Evolutionary conservation across 1,140 invertebrate species (phyloP).

Genomic region (Panulirus ornatus): DNA sequence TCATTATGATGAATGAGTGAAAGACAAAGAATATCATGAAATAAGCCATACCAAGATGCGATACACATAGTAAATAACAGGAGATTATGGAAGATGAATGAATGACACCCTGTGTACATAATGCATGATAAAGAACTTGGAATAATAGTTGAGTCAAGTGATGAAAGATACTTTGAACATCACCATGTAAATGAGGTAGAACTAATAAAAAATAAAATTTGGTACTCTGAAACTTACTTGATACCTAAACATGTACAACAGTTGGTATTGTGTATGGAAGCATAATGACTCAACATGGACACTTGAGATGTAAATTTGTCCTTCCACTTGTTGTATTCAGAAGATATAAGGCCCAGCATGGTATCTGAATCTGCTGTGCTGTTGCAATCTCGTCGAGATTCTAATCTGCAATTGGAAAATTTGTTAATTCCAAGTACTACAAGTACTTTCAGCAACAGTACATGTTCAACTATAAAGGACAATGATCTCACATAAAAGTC

Average conservation of each 20-base stretch:
- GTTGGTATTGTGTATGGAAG: constrained; percentile 75
- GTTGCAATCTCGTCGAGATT: constrained; percentile 69
- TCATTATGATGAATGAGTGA: no score
- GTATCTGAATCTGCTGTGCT: constrained; percentile 72
- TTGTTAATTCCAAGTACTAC: background rate
- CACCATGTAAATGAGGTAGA: no score
- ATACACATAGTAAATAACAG: no score
- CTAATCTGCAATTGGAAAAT: constrained; percentile 53
- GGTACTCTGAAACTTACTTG: constrained; percentile 62
- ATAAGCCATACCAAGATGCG: no score
- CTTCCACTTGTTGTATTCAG: constrained; percentile 74
- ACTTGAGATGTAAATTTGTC: constrained; percentile 74
- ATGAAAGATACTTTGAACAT: no score
- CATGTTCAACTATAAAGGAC: background rate
- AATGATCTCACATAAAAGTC: no score
- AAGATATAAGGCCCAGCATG: constrained; percentile 69
- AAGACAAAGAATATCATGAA: no score
- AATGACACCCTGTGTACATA: no score
- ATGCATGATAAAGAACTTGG: no score
- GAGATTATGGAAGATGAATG: no score
- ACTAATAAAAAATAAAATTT: no score
- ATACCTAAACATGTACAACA: constrained; percentile 74
- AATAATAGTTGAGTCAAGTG: no score
- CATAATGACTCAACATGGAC: constrained; percentile 74
- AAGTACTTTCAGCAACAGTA: background rate